Base-by-base conservation (phyloP, 1,140 invertebrate genomes). In the Drosophila carrolli region DNA sequence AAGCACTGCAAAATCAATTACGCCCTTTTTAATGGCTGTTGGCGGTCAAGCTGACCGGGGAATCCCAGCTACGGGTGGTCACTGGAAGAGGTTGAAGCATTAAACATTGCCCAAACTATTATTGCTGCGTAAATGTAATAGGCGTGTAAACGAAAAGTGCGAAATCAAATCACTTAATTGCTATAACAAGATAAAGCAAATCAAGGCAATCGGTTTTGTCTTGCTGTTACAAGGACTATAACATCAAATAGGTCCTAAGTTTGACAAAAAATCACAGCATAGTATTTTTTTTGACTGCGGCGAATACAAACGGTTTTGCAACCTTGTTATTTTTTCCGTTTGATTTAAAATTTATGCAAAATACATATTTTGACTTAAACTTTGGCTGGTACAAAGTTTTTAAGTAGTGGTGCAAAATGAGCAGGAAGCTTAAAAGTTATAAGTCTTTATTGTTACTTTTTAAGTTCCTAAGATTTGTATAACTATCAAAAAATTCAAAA, bases 1-100 rank as follows among this genome's bases (percentile, higher is more conserved):
- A 75, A 83, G 76, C 58, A 68, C 75, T 84, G 60, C 48, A 71
- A 79, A 83, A 83, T 83, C 71, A 84, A 79, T 83, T 83, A 76
- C 61, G 54, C 51, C 23, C 57, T 41, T 54, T 67, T 83, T 78
- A 72, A 79, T 83, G 65, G 75, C 50, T 65, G 63, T 78, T 81
- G 59, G 74, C 57, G 78, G 78, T 67, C 66, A 71, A 75, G 51
- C 51, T 56, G 68, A 47, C 16, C 11, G 19, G n/a, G 14, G 37
- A 16, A 38, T 50, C 19, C 37, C 19, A 16, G 16, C 13, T 14
- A 13, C 5, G 19, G 23, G 47, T 32, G 29, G 29, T 32, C 29
- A 32, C 6, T 16, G 8, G 23, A 7, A n/a, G 32, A 19, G 5
- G 50, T 19, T 6, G 6, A n/a, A 47, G 23, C 51, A 32, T 4